These are phyloP conservation scores for Cephus pulcher DNA, from an alignment of 2,888 invertebrate genomes.

Conservation along the genomic window DNA sequence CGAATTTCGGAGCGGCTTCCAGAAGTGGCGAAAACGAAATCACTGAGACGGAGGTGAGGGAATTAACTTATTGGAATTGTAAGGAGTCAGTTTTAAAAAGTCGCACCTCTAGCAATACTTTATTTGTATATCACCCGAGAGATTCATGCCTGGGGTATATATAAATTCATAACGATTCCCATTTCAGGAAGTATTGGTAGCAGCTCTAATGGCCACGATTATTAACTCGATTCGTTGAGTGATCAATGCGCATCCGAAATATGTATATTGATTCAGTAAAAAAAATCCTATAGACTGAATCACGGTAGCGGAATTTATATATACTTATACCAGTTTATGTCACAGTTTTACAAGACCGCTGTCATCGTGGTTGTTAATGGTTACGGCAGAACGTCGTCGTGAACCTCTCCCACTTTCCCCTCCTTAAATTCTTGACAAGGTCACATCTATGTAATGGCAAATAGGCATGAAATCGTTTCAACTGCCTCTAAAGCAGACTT, in stretches of 20 bases:
- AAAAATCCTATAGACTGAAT: neutral
- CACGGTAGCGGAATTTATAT: neutral
- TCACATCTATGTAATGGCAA: conserved; percentile 60
- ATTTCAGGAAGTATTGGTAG: neutral
- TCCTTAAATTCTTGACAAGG: conserved; percentile 59
- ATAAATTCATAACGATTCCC: neutral
- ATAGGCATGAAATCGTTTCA: conserved; percentile 55
- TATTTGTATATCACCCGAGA: neutral
- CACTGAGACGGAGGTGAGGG: conserved; percentile 57
- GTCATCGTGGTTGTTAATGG: neutral
- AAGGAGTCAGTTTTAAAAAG: neutral
- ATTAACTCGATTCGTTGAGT: neutral
- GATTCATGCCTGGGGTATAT: neutral
- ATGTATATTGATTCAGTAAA: neutral
- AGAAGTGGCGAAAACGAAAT: conserved; percentile 59
- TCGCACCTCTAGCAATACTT: neutral
- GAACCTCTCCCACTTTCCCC: conserved; percentile 37
- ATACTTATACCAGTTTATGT: neutral
- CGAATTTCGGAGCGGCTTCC: conserved; percentile 53
- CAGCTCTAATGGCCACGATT: neutral
- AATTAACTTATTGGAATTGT: neutral
- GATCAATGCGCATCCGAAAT: neutral
- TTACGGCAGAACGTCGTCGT: conserved; percentile 11
- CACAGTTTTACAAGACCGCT: neutral
- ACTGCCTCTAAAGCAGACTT: conserved; percentile 44